phyloP scores from a whole-genome alignment of 2,797 vertebrate species.

The Squalus acanthias region DNA sequence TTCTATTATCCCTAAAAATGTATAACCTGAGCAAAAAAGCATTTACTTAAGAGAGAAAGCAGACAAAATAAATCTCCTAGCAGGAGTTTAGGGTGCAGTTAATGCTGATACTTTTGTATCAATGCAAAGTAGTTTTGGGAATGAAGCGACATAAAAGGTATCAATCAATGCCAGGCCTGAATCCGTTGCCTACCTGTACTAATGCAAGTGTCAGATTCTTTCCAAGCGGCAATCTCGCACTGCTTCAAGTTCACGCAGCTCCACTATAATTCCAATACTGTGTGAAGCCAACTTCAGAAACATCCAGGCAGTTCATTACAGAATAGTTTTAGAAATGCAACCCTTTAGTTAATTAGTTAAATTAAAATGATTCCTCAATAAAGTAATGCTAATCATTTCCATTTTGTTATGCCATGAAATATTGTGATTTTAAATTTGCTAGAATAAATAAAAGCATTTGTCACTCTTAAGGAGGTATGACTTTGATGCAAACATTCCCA shows the following conservation, averaged over 20 bases:
- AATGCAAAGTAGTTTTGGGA: neutral
- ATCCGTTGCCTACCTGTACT: neutral
- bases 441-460: too few relatives aligned
- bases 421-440: too few relatives aligned
- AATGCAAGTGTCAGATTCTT: neutral
- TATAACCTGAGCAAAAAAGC: too few relatives aligned
- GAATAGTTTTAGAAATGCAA: neutral
- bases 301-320: neutral
- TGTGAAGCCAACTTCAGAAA: neutral
- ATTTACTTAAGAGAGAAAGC: too few relatives aligned
- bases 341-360: neutral
- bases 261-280: neutral
- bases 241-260: neutral
- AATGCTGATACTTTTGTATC: neutral
- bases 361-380: neutral
- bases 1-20: too few relatives aligned
- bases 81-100: neutral
- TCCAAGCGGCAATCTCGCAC: neutral
- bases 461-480: too few relatives aligned
- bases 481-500: too few relatives aligned
- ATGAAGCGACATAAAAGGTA: neutral
- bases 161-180: neutral
- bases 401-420: neutral
- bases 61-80: too few relatives aligned
- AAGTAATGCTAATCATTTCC: neutral